Base-by-base conservation (phyloP, 2,797 vertebrate species). In the Sparus aurata region DNA sequence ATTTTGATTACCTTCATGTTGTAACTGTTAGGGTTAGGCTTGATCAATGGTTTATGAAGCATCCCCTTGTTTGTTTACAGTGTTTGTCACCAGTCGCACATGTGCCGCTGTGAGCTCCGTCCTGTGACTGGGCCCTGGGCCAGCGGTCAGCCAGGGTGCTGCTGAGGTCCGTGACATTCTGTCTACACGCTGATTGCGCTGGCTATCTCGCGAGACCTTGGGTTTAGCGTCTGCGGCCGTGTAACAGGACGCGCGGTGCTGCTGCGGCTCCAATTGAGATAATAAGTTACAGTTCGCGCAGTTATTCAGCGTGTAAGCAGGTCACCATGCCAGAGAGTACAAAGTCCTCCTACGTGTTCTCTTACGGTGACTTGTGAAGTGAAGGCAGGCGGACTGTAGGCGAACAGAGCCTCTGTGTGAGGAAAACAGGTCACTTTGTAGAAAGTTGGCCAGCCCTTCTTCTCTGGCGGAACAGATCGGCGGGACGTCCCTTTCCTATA, bases 401-500 rank as follows among this genome's bases (percentile, higher is more conserved):
- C 30, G 13, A 18, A 27, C 52, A 46, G 1, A n/a, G 1, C 1
- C 20, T 3, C 38, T 11, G 38, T 11, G 38, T 38, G 38, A 38
- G 38, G 38, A 2, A 38, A 38, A 2, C 9, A 7, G 20, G 25
- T 34, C 12, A 86, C 74, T 84, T 84, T 47, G 13, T 64, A 17
- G 57, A 76, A 86, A 84, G 73, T 82, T 78, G 41, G 6, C 5
- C 69, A 70, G 73, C 60, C 10, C 45, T 38, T 72, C 45, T 43
- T 74, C 47, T 25, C 20, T 27, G 27, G 45, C 30, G 7, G 65
- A 77, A 22, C 58, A 38, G 41, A 69, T 50, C 68, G 22, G 47
- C 84, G 81, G 87, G 91, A 92, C 90, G 87, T 90, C 85, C 79
- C 84, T 87, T 74, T 55, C 27, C 16, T 54, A 27, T 22, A 12